These are phyloP conservation scores for Lasiurus borealis DNA, from an alignment of 2,113 vertebrate species.

Conservation along the genomic window DNA sequence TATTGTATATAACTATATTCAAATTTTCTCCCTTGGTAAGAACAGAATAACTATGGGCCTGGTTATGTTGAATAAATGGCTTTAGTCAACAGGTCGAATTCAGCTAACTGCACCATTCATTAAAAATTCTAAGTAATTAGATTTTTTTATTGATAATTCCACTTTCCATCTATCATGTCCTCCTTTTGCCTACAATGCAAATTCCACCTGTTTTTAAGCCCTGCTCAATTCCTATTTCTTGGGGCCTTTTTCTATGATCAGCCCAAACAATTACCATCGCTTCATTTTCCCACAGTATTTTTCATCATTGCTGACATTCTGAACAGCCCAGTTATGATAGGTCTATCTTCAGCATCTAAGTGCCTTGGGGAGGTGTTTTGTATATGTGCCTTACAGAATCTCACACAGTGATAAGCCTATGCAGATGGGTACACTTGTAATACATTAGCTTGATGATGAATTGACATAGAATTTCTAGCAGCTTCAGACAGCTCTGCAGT, in stretches of 20 bases:
- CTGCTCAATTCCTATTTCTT: slow-evolving; percentile 48
- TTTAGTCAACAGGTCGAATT: slow-evolving; percentile 55
- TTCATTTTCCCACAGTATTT: not conserved
- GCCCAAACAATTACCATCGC: slow-evolving; percentile 10
- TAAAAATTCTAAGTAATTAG: slow-evolving; percentile 71
- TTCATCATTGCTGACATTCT: not conserved
- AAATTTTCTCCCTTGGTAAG: not conserved
- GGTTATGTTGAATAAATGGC: slow-evolving; percentile 46
- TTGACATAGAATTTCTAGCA: not conserved
- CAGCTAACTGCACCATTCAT: slow-evolving; percentile 47
- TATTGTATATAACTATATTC: not conserved
- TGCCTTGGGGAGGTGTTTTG: not conserved
- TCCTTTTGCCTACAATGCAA: slow-evolving; percentile 21
- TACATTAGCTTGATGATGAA: not conserved
- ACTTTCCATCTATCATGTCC: slow-evolving; percentile 48
- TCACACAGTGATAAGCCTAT: not conserved
- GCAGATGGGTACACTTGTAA: not conserved
- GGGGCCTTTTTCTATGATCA: not conserved
- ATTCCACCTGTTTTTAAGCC: slow-evolving; percentile 22
- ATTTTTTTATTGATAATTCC: slow-evolving; percentile 61
- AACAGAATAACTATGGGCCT: not conserved
- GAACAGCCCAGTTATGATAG: not conserved
- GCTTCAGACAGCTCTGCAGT: not conserved
- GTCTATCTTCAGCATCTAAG: not conserved
- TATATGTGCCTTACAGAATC: not conserved